phyloP scores from a whole-genome alignment of 2,113 vertebrate species.

The Chlamydotis undulata region DNA sequence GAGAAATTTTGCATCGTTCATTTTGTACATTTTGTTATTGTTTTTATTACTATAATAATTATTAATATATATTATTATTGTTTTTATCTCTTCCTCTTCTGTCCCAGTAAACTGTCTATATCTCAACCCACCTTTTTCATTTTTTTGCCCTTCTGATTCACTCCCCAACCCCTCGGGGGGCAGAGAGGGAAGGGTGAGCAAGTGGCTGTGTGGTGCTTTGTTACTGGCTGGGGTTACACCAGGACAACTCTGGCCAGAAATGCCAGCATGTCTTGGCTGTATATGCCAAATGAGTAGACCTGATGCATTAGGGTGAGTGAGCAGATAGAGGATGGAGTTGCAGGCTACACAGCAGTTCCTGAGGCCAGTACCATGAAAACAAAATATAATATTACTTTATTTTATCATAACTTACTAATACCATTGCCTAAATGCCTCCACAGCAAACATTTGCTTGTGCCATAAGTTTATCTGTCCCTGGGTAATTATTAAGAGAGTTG shows the following conservation, averaged over 20 bases:
- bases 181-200: too few species aligned
- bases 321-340: neutral
- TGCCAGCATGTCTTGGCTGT: neutral
- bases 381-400: neutral
- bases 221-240: too few species aligned
- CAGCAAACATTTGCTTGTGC: constrained; percentile 21
- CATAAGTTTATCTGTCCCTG: constrained; percentile 55
- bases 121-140: too few species aligned
- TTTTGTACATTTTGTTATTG: too few species aligned
- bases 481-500: constrained; percentile 51
- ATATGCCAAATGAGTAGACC: neutral
- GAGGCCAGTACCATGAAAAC: neutral
- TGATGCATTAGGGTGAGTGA: neutral
- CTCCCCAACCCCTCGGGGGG: too few species aligned
- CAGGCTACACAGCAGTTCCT: neutral
- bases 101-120: too few species aligned
- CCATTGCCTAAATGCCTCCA: constrained; percentile 26
- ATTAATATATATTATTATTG: too few species aligned
- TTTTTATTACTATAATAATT: too few species aligned
- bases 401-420: constrained; percentile 19
- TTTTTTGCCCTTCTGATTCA: too few species aligned
- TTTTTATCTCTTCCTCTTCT: too few species aligned
- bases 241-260: neutral
- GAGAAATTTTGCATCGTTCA: too few species aligned
- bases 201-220: too few species aligned